A percentile compares a stretch with the other conserved stretches of the same genome.
Conservation (phyloP, 1,140 invertebrate species). For the Paraescarpia echinospica region DNA sequence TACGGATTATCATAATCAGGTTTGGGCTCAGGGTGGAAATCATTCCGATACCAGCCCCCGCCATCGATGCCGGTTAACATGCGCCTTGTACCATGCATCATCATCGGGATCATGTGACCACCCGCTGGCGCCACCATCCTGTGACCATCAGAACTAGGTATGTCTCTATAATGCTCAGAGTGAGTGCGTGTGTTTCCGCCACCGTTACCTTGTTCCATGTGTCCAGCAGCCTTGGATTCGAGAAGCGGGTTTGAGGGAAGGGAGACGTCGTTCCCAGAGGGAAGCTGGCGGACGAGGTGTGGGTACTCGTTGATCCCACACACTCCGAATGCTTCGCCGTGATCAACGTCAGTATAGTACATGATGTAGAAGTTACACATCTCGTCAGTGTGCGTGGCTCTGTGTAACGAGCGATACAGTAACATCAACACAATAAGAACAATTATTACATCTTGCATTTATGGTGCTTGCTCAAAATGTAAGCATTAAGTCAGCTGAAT, state of each 20-base stretch:
- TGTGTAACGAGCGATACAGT: conserved; percentile 47
- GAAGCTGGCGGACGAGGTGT: conserved; percentile 40
- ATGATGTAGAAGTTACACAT: conserved; percentile 99
- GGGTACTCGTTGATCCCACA: conserved; percentile 40
- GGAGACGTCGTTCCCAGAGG: conserved; percentile 51
- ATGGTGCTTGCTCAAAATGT: too few relatives aligned
- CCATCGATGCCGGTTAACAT: neutral
- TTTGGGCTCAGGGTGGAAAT: neutral
- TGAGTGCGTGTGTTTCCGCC: neutral
- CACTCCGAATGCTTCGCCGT: conserved; percentile 30
- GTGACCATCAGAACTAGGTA: neutral
- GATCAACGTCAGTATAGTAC: conserved; percentile 87
- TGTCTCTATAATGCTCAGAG: neutral
- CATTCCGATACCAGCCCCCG: neutral
- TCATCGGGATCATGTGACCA: conserved; percentile 7
- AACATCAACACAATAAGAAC: neutral
- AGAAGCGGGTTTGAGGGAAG: conserved; percentile 57
- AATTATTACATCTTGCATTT: too few relatives aligned
- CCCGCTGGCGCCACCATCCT: neutral
- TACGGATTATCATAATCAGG: conserved; percentile 13
- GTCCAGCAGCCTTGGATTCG: conserved; percentile 56
- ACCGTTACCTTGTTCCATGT: conserved; percentile 21
- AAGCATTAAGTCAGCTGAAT: too few relatives aligned
- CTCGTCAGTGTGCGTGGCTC: conserved; percentile 87
- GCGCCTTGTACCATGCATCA: conserved; percentile 1